phyloP scores from a whole-genome alignment of 2,888 invertebrate genomes.

The Hymenopus coronatus region DNA sequence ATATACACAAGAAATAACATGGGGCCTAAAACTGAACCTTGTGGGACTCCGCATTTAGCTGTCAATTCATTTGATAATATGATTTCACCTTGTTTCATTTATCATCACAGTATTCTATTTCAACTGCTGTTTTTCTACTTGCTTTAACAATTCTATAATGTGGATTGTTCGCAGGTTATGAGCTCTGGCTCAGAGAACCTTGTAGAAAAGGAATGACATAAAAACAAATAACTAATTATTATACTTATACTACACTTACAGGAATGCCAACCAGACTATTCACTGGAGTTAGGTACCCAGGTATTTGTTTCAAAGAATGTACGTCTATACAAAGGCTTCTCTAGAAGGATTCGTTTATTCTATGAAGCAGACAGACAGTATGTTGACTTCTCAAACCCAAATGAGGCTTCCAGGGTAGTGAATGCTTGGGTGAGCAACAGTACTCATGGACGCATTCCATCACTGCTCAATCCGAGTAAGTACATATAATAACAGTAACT shows the following conservation, averaged over 20 bases:
- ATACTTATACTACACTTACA: background rate
- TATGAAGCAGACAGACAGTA: constrained; percentile 65
- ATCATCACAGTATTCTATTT: too few relatives aligned
- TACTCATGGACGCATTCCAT: constrained; percentile 60
- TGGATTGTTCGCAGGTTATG: too few relatives aligned
- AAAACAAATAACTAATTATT: background rate
- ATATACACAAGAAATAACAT: too few relatives aligned
- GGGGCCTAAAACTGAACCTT: too few relatives aligned
- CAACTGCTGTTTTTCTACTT: too few relatives aligned
- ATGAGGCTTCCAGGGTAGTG: constrained; percentile 58
- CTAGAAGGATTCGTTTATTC: constrained; percentile 58
- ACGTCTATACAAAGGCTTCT: constrained; percentile 58
- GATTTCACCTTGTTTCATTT: too few relatives aligned
- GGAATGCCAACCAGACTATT: constrained; percentile 47
- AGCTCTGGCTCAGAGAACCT: too few relatives aligned
- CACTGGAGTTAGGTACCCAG: constrained; percentile 62
- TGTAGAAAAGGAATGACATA: too few relatives aligned
- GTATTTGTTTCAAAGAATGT: constrained; percentile 60
- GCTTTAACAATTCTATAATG: too few relatives aligned
- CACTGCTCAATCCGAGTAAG: background rate
- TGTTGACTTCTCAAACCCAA: constrained; percentile 61
- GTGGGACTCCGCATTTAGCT: too few relatives aligned
- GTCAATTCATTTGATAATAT: too few relatives aligned
- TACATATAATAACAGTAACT: too few relatives aligned
- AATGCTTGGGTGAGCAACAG: constrained; percentile 77